Base-by-base conservation (phyloP, 2,113 vertebrate genomes). In the Ictalurus furcatus region DNA sequence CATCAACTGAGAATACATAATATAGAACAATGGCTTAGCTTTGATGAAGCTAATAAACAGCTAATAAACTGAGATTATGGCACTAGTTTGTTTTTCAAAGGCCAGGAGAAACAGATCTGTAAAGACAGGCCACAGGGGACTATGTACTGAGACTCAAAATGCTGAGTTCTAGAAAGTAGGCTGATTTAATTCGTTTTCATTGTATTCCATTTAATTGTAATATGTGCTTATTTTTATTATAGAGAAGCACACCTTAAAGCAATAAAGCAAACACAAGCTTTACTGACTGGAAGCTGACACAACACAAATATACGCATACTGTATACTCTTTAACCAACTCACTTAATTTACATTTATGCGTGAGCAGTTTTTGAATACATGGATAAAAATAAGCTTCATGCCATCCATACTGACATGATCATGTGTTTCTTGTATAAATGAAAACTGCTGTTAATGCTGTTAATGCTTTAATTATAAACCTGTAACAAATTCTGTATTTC, bases 1-100 rank as follows among this genome's bases (percentile, higher is more conserved):
- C 84, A 88, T 88, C 63, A 90, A 59, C 65, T 78, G 52, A 80
- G 59, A 84, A 63, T 65, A 69, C 40, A 84, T 69, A 54, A 83
- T 48, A 48, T 48, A 48, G 83, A 81, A 59, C 44, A 88, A 30
- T 88, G 74, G 40, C 58, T 83, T n/a, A 25, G 63, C 83, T 88
- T 85, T 69, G 48, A 78, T 86, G 58, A 58, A 63, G 67, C 52
- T 65, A n/a, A 85, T 37, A 67, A 88, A 19, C 65, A 63, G 67
- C 52, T 56, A 23, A 85, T 28, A 67, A 88, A 19, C 65, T 67
- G 28, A 85, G 28, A 58, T 59, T 69, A 48, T 25, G 76, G 9
- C 52, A 25, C 44, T 61, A 28, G 3, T 71, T 25, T 82, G 52
- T 81, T 81, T 81, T 89, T 34, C 44, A 28, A 67, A 82, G 63